These are phyloP conservation scores for Aspiorhynchus laticeps DNA, from an alignment of 2,113 vertebrate species.

Conservation along the genomic window DNA sequence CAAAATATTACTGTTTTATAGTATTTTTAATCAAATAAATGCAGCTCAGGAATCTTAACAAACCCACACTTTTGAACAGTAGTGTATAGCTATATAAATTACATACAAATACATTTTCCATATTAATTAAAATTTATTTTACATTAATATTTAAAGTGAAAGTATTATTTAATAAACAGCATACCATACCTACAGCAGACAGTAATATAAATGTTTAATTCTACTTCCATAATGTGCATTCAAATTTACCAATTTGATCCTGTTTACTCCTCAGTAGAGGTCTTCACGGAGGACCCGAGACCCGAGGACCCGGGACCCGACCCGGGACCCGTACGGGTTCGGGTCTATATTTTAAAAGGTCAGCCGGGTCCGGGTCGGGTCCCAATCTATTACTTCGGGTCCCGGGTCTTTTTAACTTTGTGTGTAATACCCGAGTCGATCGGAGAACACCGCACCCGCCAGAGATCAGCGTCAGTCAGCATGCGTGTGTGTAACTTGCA, in stretches of 20 bases:
- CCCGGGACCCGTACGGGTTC: no score
- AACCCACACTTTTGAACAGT: background rate
- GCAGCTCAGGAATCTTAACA: background rate
- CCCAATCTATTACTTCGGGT: no score
- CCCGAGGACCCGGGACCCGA: no score
- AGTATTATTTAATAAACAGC: background rate
- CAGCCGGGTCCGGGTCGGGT: no score
- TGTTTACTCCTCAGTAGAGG: background rate
- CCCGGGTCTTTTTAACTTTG: no score
- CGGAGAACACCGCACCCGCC: no score
- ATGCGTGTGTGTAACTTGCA: no score
- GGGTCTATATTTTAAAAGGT: no score
- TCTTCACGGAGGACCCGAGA: no score
- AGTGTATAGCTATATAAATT: background rate
- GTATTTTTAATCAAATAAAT: background rate
- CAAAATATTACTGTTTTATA: background rate
- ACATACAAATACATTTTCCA: background rate
- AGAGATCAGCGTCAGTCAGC: no score
- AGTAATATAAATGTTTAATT: background rate
- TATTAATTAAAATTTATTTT: no score
- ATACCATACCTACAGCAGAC: background rate
- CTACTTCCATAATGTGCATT: background rate
- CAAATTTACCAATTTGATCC: background rate
- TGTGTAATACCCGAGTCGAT: no score
- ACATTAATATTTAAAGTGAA: background rate